Base-by-base conservation (phyloP, 2,797 vertebrate genomes). In the Ambastaia sidthimunki region DNA sequence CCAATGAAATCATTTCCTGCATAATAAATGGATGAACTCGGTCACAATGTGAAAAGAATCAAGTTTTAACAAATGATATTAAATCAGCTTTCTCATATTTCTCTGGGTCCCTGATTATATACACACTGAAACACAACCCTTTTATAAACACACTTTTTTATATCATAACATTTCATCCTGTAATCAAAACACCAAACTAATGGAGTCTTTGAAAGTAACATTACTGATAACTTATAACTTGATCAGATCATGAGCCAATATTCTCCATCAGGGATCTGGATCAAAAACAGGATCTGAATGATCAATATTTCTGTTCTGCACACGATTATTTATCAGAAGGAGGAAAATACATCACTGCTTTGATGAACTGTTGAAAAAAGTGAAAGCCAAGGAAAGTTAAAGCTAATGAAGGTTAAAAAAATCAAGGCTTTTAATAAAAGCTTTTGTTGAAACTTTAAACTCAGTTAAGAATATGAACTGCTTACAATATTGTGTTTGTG, bases 1-100 rank as follows among this genome's bases (percentile, higher is more conserved):
- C 21, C 28, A 2, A 74, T 54, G 7, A 47, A 60, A 70, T 67
- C 7, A 66, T 81, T 75, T 59, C 34, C 62, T 41, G 23, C 21
- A 7, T 1, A 19, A 21, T 59, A 62, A 70, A 50, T 44, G 1
- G 3, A 18, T 67, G 13, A 76, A 67, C 63, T 19, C 21, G 13
- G 25, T 7, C 18, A 52, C 25, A 21, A 19, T 67, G 28, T 44
- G 23, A 76, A 41, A 69, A 15, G 19, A 7, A 70, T 3, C 18
- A 19, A 19, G 7, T 47, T 47, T 15, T 54, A 37, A 52, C 31
- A 28, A 4, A 19, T 67, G n/a, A 57, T 15, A 16, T 68, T 31
- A 28, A 15, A 47, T 21, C 6, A 68, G 13, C 0, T 21, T 34
- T 50, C 31, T 60, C 52, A 4, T 25, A 12, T 10, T 76, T 1